Conservation (phyloP, 2,797 vertebrate genomes). For the Squalus acanthias region DNA sequence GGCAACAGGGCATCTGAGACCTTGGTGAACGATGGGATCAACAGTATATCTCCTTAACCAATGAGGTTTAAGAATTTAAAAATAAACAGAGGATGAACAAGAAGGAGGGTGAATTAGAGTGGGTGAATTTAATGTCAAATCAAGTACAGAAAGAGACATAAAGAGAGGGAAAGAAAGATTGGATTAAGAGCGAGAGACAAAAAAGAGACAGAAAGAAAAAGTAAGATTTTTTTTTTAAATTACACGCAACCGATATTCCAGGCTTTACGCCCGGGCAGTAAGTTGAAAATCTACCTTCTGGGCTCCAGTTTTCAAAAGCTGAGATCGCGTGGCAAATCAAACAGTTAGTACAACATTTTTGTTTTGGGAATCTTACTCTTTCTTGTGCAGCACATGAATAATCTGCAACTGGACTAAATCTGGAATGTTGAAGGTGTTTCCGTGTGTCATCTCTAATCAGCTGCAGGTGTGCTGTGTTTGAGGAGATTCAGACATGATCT, state of each 20-base stretch:
- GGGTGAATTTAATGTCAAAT: too few relatives aligned
- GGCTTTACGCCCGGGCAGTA: neutral
- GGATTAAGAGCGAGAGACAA: too few relatives aligned
- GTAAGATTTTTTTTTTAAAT: too few relatives aligned
- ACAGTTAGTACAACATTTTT: slow-evolving; percentile 12
- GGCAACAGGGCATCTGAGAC: too few relatives aligned
- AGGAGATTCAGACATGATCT: slow-evolving; percentile 57
- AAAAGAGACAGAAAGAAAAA: too few relatives aligned
- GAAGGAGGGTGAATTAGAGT: too few relatives aligned
- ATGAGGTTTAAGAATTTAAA: too few relatives aligned
- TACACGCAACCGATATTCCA: neutral
- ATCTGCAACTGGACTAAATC: slow-evolving; percentile 53
- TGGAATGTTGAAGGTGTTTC: slow-evolving; percentile 49
- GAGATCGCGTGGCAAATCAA: neutral
- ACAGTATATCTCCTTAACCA: too few relatives aligned
- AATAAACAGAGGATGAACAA: too few relatives aligned
- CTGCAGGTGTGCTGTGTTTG: slow-evolving; percentile 52
- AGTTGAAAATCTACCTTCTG: neutral
- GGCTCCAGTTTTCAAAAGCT: neutral
- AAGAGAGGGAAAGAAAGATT: too few relatives aligned
- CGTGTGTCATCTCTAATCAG: slow-evolving; percentile 55
- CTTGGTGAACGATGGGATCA: too few relatives aligned
- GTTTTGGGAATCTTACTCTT: neutral
- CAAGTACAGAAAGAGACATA: too few relatives aligned
- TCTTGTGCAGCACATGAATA: slow-evolving; percentile 39